A percentile compares a stretch with the other conserved stretches of the same genome.
phyloP scores from a whole-genome alignment of 2,113 vertebrate species.

The Tiliqua scincoides region DNA sequence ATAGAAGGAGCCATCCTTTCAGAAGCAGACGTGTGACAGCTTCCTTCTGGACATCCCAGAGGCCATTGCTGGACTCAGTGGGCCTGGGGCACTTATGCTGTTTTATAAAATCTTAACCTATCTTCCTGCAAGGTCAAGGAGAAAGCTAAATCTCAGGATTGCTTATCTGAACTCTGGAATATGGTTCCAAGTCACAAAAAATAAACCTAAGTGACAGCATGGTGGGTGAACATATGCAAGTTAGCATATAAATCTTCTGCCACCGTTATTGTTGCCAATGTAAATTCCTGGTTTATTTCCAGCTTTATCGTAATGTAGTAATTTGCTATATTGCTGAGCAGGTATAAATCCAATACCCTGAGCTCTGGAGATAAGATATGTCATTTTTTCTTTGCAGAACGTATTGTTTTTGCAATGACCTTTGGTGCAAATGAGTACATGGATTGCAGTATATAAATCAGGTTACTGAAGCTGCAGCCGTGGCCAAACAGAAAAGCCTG shows the following conservation, averaged over 20 bases:
- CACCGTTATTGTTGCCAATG: too few species aligned
- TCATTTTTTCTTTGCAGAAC: background rate
- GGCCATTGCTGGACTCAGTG: too few species aligned
- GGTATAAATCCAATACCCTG: background rate
- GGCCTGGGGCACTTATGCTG: too few species aligned
- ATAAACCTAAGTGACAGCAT: conserved; percentile 6
- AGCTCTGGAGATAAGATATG: background rate
- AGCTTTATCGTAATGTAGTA: background rate
- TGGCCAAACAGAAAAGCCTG: conserved; percentile 34
- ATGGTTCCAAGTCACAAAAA: rapidly evolving
- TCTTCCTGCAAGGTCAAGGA: rapidly evolving
- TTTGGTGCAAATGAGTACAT: background rate
- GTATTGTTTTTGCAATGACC: background rate
- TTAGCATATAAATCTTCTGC: background rate
- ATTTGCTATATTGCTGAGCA: background rate
- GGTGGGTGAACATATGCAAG: conserved; percentile 32
- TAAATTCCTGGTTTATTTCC: background rate
- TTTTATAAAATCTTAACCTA: background rate
- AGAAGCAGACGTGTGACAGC: too few species aligned
- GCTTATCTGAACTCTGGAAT: background rate
- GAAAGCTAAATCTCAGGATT: background rate
- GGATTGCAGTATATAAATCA: conserved; percentile 21
- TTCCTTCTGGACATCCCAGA: too few species aligned
- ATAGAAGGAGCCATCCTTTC: too few species aligned
- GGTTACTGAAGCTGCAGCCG: conserved; percentile 45